Evolutionary conservation across 2,888 invertebrate genomes (phyloP).

Genomic region (Napeogenes sylphis): DNA sequence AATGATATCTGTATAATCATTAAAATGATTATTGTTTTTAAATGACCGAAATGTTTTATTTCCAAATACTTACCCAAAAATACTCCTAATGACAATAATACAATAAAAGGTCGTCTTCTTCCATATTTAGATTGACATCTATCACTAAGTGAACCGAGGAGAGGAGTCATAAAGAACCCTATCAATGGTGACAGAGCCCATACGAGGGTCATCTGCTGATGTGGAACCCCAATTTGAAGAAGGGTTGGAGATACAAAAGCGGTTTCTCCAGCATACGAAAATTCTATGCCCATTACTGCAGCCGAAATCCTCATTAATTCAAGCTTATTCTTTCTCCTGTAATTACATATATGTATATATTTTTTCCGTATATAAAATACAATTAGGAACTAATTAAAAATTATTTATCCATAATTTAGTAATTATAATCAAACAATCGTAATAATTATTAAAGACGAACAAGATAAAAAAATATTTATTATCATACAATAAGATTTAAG

Average conservation of each 20-base stretch:
- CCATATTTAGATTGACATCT: conserved; percentile 89
- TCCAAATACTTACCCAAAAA: conserved; percentile 81
- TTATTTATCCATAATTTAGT: no score
- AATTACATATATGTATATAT: conserved; percentile 19
- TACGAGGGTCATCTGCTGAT: conserved; percentile 95
- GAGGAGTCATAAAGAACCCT: conserved; percentile 95
- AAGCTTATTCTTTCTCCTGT: conserved; percentile 85
- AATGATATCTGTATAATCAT: no score
- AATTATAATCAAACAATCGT: no score
- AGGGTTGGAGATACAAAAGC: conserved; percentile 97
- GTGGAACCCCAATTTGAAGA: conserved; percentile 93
- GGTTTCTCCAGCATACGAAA: conserved; percentile 98
- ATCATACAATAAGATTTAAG: no score
- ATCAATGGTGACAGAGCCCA: conserved; percentile 97
- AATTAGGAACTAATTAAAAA: no score
- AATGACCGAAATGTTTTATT: not conserved
- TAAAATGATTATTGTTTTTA: not conserved
- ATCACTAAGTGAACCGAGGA: conserved; percentile 95
- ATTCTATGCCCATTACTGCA: conserved; percentile 98
- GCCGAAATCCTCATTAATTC: conserved; percentile 93
- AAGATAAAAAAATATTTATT: no score
- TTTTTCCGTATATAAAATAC: no score
- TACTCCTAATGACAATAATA: conserved; percentile 92
- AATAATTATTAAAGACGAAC: no score
- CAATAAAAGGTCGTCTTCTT: conserved; percentile 93